phyloP scores from a whole-genome alignment of 2,113 vertebrate genomes.

The Phyllostomus hastatus region DNA sequence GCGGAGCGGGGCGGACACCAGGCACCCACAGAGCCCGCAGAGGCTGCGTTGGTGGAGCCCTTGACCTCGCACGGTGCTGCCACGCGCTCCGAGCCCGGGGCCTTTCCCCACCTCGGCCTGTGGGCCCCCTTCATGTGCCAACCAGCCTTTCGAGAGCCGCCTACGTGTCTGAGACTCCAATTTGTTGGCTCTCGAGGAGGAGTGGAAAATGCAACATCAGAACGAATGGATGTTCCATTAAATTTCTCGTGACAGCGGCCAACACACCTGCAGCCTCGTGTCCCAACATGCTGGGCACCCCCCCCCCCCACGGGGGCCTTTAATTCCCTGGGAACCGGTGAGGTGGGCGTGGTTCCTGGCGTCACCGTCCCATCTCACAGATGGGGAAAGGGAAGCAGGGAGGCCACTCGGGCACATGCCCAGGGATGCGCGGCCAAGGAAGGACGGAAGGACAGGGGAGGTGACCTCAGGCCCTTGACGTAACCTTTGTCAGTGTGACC shows the following conservation, averaged over 20 bases:
- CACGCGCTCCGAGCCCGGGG: fast-evolving
- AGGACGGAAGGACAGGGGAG: neutral
- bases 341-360: fast-evolving
- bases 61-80: fast-evolving
- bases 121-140: fast-evolving
- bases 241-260: fast-evolving
- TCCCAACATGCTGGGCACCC: fast-evolving
- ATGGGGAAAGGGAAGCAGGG: neutral
- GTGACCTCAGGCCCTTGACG: neutral
- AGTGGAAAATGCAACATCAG: neutral
- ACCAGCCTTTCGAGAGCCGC: neutral
- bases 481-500: fast-evolving
- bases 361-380: fast-evolving
- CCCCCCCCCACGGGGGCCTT: fast-evolving
- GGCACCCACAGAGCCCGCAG: no score
- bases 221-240: fast-evolving
- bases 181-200: neutral
- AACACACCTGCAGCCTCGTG: fast-evolving
- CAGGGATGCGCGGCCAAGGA: fast-evolving
- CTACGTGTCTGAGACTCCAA: neutral
- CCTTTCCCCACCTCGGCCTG: neutral
- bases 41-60: fast-evolving
- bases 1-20: fast-evolving
- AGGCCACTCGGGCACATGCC: fast-evolving
- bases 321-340: fast-evolving